Evolutionary conservation across 1,140 invertebrate species (phyloP).

Genomic region (Temnothorax longispinosus): DNA sequence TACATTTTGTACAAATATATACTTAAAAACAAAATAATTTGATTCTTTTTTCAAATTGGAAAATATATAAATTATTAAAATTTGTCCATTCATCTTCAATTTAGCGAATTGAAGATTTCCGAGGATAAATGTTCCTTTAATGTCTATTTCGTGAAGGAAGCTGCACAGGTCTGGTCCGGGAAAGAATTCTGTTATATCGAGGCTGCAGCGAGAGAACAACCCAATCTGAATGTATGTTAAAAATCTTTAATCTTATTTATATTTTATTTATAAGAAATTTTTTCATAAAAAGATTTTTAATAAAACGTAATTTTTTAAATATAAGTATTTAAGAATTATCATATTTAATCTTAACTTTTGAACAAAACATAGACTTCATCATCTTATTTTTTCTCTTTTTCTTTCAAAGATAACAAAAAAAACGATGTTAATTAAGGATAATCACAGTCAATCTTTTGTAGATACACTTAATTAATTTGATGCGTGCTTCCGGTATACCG

Average conservation of each 20-base stretch:
- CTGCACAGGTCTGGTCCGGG: conserved; percentile 72
- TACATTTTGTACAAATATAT: too few relatives aligned
- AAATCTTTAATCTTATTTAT: not conserved
- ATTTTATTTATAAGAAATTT: conserved; percentile 5
- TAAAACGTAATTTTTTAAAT: conserved; percentile 6
- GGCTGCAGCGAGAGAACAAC: conserved; percentile 72
- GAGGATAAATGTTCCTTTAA: conserved; percentile 56
- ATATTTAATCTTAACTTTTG: not conserved
- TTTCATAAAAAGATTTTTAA: not conserved
- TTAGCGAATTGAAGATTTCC: not conserved
- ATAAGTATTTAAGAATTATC: not conserved
- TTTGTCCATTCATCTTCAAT: not conserved
- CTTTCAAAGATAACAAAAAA: not conserved
- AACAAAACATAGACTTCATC: not conserved
- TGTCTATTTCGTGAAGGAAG: conserved; percentile 78
- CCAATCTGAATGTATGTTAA: conserved; percentile 73
- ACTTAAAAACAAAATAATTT: not conserved
- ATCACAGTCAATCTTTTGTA: conserved; percentile 26
- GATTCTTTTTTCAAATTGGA: not conserved
- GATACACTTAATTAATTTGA: conserved; percentile 78
- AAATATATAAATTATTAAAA: not conserved
- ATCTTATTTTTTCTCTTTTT: not conserved
- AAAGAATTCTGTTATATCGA: conserved; percentile 78
- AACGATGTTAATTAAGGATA: not conserved
- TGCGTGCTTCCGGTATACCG: conserved; percentile 30